phyloP scores from a whole-genome alignment of 2,113 vertebrate genomes.

The Vombatus ursinus region DNA sequence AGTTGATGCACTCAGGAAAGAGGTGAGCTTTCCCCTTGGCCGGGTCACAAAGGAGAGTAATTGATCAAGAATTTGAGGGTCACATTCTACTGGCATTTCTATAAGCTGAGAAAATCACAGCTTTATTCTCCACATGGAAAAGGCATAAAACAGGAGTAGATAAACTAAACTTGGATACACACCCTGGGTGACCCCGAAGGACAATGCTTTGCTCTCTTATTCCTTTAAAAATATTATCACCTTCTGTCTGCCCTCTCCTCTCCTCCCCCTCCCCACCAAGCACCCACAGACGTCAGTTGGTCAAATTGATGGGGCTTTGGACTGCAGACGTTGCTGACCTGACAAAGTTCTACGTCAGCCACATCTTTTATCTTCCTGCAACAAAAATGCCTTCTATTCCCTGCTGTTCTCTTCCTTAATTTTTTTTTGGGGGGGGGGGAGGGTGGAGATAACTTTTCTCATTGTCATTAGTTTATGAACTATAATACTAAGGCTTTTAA shows the following conservation, averaged over 20 bases:
- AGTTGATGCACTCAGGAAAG: conserved; percentile 85
- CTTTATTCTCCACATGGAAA: background rate
- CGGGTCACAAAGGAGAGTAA: background rate
- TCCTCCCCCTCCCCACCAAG: background rate
- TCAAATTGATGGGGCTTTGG: background rate
- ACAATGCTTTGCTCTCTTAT: background rate
- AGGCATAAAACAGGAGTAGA: background rate
- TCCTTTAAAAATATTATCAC: background rate
- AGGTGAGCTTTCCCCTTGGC: conserved; percentile 77
- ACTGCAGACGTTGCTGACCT: background rate
- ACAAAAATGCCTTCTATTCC: background rate
- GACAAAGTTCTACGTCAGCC: background rate
- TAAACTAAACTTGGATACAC: background rate
- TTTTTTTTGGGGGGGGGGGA: background rate
- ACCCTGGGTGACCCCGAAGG: background rate
- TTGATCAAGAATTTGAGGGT: background rate
- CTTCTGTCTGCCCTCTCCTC: background rate
- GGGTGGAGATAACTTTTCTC: background rate
- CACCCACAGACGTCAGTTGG: background rate
- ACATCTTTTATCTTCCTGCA: background rate
- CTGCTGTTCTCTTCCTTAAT: background rate
- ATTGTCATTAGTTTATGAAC: background rate
- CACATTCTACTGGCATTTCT: background rate
- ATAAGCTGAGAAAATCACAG: background rate
- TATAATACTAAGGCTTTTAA: background rate